Evolutionary conservation across 2,888 invertebrate species (phyloP), one percentile per base, ranked within the genome.

Genomic region (Patella pellucida): DNA sequence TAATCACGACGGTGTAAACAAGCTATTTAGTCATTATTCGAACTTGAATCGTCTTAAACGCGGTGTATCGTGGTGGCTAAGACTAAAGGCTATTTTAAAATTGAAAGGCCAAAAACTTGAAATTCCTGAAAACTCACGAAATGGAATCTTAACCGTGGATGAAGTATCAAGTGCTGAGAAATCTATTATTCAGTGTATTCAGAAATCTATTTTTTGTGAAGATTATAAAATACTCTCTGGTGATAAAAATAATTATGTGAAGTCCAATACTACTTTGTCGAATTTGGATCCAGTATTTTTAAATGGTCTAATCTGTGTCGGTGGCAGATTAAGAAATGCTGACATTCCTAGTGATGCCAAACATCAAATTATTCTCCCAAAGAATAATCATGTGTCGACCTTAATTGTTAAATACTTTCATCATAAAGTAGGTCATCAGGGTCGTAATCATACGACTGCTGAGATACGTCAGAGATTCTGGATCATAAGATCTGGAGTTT

Each of bases 281-380:
- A 70, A 70, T 52, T 52, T 70, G 50, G 70, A 70, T 41, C 52
- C 70, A 23, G 50, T 70, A 14, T 23, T 70, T 15, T 16, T 12
- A 50, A 52, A 70, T 27, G 70, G 50, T 52, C 70, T 70, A 16
- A 41, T 70, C 50, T 52, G 70, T 70, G 70, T 70, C 70, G 62
- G 62, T 19, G 62, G 62, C 23, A 19, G 62, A 11, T 62, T 62
- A 19, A 62, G 62, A 19, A 19, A 62, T 62, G 62, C 62, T 62
- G 23, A 62, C 14, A 62, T 62, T 23, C 62, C 62, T 11, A 23
- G 23, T 23, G 62, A 62, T 62, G 62, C 62, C 16, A 62, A 23
- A 23, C 62, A 62, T 62, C 62, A 62, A 14, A 62, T 62, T 62
- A 62, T 62, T 19, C 23, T 62, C 19, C 62, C 62, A 19, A 62